Evolutionary conservation across 2,113 vertebrate genomes (phyloP).

Genomic region (Meles meles): DNA sequence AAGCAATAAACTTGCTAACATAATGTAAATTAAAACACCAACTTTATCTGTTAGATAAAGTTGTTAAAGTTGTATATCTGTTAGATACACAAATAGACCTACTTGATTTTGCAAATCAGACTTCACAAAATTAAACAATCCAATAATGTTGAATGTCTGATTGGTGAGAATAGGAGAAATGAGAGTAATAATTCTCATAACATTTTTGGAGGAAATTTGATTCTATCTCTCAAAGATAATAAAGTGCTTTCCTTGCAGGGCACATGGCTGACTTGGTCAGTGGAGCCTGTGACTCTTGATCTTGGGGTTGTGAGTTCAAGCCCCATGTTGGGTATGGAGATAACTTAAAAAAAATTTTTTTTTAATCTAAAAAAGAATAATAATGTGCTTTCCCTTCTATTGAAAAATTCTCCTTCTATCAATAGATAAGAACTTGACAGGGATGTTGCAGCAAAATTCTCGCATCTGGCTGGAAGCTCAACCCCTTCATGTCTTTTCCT

Average conservation of each 20-base stretch:
- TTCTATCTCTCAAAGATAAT: not conserved
- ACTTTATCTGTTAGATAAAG: not conserved
- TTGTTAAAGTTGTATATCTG: too few species aligned
- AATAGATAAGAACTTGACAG: not conserved
- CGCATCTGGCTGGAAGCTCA: not conserved
- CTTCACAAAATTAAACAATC: not conserved
- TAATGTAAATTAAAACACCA: not conserved
- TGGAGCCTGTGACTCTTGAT: not conserved
- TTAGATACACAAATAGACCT: not conserved
- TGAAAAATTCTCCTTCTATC: not conserved
- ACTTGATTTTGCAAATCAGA: not conserved
- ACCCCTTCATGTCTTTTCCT: not conserved
- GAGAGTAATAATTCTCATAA: not conserved
- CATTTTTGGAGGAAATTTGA: not conserved
- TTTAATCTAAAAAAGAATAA: not conserved
- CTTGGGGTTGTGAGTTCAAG: not conserved
- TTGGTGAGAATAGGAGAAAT: not conserved
- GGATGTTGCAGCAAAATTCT: not conserved
- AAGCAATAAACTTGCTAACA: not conserved
- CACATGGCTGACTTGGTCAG: not conserved
- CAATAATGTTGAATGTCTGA: not conserved
- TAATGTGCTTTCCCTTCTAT: not conserved
- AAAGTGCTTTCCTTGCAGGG: not conserved
- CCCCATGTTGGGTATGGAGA: not conserved
- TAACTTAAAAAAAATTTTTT: not conserved